Base-by-base conservation (phyloP, 2,888 invertebrate species). In the Lumbricus terrestris region DNA sequence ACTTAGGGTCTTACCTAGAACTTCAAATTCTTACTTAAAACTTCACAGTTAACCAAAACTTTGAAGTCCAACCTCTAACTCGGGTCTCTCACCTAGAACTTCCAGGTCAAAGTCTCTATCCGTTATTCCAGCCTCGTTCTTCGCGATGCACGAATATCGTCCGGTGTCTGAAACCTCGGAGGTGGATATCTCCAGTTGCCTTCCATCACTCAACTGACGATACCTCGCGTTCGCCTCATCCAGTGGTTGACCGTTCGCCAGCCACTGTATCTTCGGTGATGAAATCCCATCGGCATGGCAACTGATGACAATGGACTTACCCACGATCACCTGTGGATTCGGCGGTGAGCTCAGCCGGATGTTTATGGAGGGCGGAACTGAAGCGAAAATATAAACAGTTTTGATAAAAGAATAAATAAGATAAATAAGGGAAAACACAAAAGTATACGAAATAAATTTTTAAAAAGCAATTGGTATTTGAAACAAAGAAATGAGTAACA, bases 111-210 rank as follows among this genome's bases (percentile, higher is more conserved):
- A 94, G 33, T 93, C 91, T 90, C 93, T 91, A 54, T 93, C 93
- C 6, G 95, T 93, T 16, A 93, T 93, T 13, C 95, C 96, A 33
- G 95, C 95, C 88, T 95, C 95, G 92, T 95, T 96, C n/a, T 93
- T 93, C 13, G 95, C 96, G 29, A 95, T 93, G 93, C 96, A 96
- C 40, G 94, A 94, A 92, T 95, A 96, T 8, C 92, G 83, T 4
- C 93, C 94, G 13, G 93, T 92, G 91, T 95, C 94, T 0, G 92
- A 89, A 3, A 94, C 93, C 88, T 92, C 89, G 0, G 93, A 93
- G 2, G 91, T 85, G 23, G 91, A 83, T 47, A 95, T 93, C 35
- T 93, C 90, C 42, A 95, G 92, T 82, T 93, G 93, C 20, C 92
- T 92, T 13, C 94, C 94, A 35, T 93, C 92, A 11, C 88, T 69